Conservation (phyloP, 2,113 vertebrate species). For the Rhizomys pruinosus region DNA sequence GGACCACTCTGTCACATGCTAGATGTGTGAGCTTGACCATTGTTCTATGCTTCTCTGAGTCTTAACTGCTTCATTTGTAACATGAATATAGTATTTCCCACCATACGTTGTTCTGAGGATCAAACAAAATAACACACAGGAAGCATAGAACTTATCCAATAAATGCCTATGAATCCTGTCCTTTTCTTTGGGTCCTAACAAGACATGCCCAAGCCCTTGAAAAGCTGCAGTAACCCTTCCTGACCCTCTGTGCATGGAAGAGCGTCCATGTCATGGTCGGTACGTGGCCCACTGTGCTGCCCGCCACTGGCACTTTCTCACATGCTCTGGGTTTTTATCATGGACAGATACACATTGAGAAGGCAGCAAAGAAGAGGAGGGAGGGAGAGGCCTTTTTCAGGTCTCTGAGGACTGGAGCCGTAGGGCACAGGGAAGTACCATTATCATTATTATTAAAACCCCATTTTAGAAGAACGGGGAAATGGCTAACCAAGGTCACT, state of each 20-base stretch:
- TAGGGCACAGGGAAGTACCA: not conserved
- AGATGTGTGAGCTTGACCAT: not conserved
- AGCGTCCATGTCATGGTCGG: not conserved
- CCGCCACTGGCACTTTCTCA: not conserved
- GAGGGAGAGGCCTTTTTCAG: not conserved
- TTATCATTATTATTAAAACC: not conserved
- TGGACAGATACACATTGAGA: not conserved
- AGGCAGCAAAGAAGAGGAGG: not conserved
- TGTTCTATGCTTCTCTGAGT: not conserved
- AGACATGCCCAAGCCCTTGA: not conserved
- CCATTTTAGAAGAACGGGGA: not conserved
- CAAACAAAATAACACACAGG: constrained; percentile 24
- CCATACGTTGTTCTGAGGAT: not conserved
- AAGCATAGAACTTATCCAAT: not conserved
- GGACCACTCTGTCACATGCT: not conserved
- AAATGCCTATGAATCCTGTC: not conserved
- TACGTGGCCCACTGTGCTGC: not conserved
- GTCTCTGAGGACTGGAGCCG: not conserved
- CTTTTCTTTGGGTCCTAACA: constrained; percentile 28
- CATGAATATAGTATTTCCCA: not conserved
- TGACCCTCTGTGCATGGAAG: not conserved
- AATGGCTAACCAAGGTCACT: not conserved
- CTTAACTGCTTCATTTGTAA: constrained; percentile 11
- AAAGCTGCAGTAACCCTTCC: not conserved
- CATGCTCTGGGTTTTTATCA: not conserved